A percentile compares a stretch with the other conserved stretches of the same genome.
phyloP scores from a whole-genome alignment of 2,113 vertebrate species.

The Sylvicapra grimmia region DNA sequence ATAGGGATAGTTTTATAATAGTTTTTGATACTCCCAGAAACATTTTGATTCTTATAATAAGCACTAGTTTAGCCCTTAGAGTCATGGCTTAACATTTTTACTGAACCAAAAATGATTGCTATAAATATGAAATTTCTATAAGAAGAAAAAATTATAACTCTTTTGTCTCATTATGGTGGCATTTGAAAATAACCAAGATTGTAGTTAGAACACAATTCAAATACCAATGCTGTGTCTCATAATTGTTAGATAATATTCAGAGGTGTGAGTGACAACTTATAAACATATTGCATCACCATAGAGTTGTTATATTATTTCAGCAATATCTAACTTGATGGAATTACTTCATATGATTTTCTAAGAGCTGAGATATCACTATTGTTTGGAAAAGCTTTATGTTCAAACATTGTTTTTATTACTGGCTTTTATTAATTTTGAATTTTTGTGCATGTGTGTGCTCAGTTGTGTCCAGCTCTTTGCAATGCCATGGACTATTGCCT shows the following conservation, averaged over 20 bases:
- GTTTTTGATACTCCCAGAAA: neutral
- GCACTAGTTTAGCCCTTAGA: neutral
- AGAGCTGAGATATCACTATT: neutral
- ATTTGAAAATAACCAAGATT: slow-evolving; percentile 18
- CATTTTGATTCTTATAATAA: neutral
- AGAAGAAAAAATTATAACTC: neutral
- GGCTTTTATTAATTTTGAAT: slow-evolving; percentile 3
- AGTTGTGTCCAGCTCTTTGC: neutral
- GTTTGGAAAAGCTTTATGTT: neutral
- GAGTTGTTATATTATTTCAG: neutral
- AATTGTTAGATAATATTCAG: slow-evolving; percentile 3
- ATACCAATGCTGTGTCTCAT: neutral
- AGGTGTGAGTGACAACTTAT: neutral
- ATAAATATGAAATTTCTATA: neutral
- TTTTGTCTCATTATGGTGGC: neutral
- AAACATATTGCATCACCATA: neutral
- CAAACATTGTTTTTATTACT: neutral
- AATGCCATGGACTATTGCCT: neutral
- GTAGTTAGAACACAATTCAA: neutral
- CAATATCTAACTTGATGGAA: neutral
- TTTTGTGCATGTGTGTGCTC: neutral
- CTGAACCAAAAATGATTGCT: neutral
- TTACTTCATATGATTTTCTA: neutral
- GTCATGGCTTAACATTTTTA: slow-evolving; percentile 14
- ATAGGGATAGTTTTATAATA: neutral